These are phyloP conservation scores for Montipora sp. DNA, from an alignment of 64 coral and sea anemone species.

Conservation along the genomic window DNA sequence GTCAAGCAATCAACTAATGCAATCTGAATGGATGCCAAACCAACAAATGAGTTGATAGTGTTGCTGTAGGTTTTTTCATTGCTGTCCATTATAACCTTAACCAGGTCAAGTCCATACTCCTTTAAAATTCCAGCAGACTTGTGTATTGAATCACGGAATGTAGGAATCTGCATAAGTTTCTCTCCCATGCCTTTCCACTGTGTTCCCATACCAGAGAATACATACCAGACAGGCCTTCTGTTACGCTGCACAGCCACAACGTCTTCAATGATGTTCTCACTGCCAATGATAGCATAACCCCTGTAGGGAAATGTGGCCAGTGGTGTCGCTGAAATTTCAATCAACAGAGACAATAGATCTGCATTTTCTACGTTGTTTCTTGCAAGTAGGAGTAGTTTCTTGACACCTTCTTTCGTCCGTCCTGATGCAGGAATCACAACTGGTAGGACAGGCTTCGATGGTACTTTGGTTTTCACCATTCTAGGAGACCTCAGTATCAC, in stretches of 20 bases:
- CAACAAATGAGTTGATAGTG: slow-evolving; percentile 82
- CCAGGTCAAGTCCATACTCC: slow-evolving; percentile 68
- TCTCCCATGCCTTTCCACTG: slow-evolving; percentile 92
- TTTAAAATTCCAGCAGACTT: slow-evolving; percentile 69
- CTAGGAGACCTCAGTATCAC: slow-evolving; percentile 79
- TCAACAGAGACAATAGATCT: slow-evolving; percentile 62
- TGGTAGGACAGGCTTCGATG: neutral
- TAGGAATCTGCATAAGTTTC: slow-evolving; percentile 73
- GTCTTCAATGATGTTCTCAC: slow-evolving; percentile 60
- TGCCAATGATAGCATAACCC: slow-evolving; percentile 71
- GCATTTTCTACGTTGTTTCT: slow-evolving; percentile 43
- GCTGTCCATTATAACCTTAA: slow-evolving; percentile 71
- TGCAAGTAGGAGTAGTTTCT: slow-evolving; percentile 62
- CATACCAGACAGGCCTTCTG: slow-evolving; percentile 72
- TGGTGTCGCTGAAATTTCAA: slow-evolving; percentile 68
- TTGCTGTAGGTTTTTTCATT: slow-evolving; percentile 64
- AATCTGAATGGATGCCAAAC: slow-evolving; percentile 82
- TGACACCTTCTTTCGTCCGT: slow-evolving; percentile 77
- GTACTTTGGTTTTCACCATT: neutral
- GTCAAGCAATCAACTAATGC: slow-evolving; percentile 81
- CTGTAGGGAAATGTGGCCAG: slow-evolving; percentile 61
- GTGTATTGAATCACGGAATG: slow-evolving; percentile 65
- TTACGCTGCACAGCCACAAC: slow-evolving; percentile 35
- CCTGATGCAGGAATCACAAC: slow-evolving; percentile 78
- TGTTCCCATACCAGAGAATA: slow-evolving; percentile 87